phyloP scores from a whole-genome alignment of 2,797 vertebrate species.

The Babyrousa celebensis region DNA sequence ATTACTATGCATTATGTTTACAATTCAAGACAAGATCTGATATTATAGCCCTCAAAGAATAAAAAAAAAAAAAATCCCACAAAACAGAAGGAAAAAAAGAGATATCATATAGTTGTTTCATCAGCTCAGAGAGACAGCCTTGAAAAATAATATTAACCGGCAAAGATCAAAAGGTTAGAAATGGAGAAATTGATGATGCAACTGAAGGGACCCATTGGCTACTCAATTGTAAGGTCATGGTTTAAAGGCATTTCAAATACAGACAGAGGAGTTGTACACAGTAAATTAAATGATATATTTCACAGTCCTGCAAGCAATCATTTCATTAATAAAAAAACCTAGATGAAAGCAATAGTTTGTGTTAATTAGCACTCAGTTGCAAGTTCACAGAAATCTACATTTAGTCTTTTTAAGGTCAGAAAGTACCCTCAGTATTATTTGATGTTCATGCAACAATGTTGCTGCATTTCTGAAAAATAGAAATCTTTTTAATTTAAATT shows the following conservation, averaged over 20 bases:
- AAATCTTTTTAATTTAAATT: neutral
- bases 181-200: conserved; percentile 48
- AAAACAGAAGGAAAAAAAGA: conserved; percentile 66
- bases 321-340: conserved; percentile 63
- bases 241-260: conserved; percentile 80
- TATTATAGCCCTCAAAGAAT: conserved; percentile 68
- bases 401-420: neutral
- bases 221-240: neutral
- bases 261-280: conserved; percentile 51
- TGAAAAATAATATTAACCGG: conserved; percentile 70
- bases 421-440: neutral
- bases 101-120: conserved; percentile 66
- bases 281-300: conserved; percentile 46
- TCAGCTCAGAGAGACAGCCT: conserved; percentile 77
- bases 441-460: neutral
- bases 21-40: conserved; percentile 81
- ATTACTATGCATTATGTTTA: conserved; percentile 74
- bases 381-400: conserved; percentile 1
- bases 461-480: conserved; percentile 36
- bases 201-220: conserved; percentile 64
- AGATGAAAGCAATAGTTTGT: neutral
- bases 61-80: conserved; percentile 73
- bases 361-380: neutral
- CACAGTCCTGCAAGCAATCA: conserved; percentile 70
- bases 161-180: conserved; percentile 72